Percentiles rank a stretch among this genome's conserved stretches.
phyloP scores from a whole-genome alignment of 1,140 invertebrate genomes.

The Cydia pomonella region DNA sequence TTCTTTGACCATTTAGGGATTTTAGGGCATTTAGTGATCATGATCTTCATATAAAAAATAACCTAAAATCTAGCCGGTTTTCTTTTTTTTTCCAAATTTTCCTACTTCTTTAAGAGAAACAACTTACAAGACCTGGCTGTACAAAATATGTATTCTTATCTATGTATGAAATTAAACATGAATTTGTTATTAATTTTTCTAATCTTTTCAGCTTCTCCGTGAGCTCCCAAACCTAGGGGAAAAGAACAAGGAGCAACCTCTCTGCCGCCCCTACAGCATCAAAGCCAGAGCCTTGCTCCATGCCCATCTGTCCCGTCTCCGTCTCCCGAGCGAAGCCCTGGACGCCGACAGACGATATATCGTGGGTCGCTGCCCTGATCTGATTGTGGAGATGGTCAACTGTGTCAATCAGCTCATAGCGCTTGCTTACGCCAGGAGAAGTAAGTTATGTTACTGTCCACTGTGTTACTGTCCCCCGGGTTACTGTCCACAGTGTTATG shows the following conservation, averaged over 20 bases:
- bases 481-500: no score
- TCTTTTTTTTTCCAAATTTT: no score
- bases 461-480: no score
- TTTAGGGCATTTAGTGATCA: no score
- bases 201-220: conserved; percentile 88
- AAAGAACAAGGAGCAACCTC: conserved; percentile 96
- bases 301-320: conserved; percentile 85
- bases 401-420: conserved; percentile 76
- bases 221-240: conserved; percentile 94
- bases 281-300: conserved; percentile 97
- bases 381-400: conserved; percentile 99
- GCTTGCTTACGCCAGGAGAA: neutral
- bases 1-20: no score
- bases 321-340: conserved; percentile 82
- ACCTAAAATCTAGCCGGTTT: no score
- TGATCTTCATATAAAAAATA: no score
- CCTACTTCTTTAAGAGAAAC: no score
- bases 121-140: neutral
- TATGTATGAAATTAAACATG: no score
- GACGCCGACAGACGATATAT: conserved; percentile 94
- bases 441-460: neutral
- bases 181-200: no score
- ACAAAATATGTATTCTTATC: no score
- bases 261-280: conserved; percentile 97
- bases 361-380: conserved; percentile 95